A percentile compares a stretch with the other conserved stretches of the same genome.
These are phyloP conservation scores for Cheilosia soror DNA, from an alignment of 2,888 invertebrate species.

Conservation along the genomic window DNA sequence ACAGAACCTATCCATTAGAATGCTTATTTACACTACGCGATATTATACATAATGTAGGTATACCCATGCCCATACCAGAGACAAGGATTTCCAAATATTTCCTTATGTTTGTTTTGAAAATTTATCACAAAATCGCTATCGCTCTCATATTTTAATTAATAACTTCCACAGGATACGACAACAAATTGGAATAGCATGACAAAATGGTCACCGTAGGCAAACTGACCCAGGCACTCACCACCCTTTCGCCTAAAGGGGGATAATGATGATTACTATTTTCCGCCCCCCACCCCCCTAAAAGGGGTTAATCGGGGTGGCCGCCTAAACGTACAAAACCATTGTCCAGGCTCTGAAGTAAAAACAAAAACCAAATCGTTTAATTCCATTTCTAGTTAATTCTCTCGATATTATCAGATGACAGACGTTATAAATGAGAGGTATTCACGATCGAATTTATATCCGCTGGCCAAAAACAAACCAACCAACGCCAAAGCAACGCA, in stretches of 20 bases:
- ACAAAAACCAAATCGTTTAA: constrained; percentile 63
- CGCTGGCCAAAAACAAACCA: constrained; percentile 42
- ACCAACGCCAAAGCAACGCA: neutral
- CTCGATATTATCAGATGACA: constrained; percentile 71
- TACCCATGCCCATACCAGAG: neutral
- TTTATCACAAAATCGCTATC: constrained; percentile 41
- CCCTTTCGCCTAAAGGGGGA: neutral
- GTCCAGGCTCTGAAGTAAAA: neutral
- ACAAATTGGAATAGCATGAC: constrained; percentile 63
- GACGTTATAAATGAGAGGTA: constrained; percentile 70
- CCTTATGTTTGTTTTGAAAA: constrained; percentile 13
- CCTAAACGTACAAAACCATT: constrained; percentile 15
- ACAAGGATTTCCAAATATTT: constrained; percentile 46
- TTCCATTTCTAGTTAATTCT: constrained; percentile 72
- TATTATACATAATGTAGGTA: no score
- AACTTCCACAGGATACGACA: constrained; percentile 69
- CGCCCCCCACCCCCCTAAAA: neutral
- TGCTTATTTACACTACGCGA: no score
- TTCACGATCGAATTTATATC: constrained; percentile 57
- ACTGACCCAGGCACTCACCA: neutral
- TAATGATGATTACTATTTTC: constrained; percentile 55
- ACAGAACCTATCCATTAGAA: constrained; percentile 11
- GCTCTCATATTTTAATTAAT: constrained; percentile 69
- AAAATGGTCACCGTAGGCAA: constrained; percentile 27
- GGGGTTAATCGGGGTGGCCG: constrained; percentile 1